phyloP scores from a whole-genome alignment of 1,140 invertebrate genomes.

The Notospermus geniculatus region DNA sequence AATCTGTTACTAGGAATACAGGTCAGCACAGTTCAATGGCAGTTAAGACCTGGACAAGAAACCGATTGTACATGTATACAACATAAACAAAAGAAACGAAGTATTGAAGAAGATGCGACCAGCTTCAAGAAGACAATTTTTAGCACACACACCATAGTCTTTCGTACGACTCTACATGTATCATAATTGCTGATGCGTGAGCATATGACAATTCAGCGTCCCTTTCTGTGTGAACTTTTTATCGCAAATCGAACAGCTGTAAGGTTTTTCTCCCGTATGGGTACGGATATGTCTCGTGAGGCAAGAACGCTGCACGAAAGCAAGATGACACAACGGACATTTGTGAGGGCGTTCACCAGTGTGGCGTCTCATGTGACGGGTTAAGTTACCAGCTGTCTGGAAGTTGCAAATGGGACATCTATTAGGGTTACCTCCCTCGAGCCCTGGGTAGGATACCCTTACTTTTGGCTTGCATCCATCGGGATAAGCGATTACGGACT shows the following conservation, averaged over 20 bases:
- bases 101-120: no score
- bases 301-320: slow-evolving; percentile 24
- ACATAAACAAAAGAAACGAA: no score
- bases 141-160: slow-evolving; percentile 55
- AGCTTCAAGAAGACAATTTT: slow-evolving; percentile 60
- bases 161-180: slow-evolving; percentile 31
- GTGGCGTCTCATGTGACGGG: not conserved
- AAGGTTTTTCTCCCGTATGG: slow-evolving; percentile 27
- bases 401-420: no score
- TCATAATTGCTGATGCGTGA: slow-evolving; percentile 59
- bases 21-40: no score
- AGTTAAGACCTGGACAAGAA: no score
- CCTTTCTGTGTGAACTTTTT: slow-evolving; percentile 29
- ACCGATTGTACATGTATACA: no score
- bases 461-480: no score
- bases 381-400: no score
- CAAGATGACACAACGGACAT: slow-evolving; percentile 28
- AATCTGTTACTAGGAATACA: no score
- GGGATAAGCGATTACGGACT: no score
- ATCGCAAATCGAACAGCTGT: slow-evolving; percentile 29
- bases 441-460: no score
- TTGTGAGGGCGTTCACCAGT: slow-evolving; percentile 11
- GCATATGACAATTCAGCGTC: slow-evolving; percentile 29
- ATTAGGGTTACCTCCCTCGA: no score
- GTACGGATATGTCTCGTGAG: slow-evolving; percentile 21